Base-by-base conservation (phyloP, 2,888 invertebrate species). In the Torymus auratus region DNA sequence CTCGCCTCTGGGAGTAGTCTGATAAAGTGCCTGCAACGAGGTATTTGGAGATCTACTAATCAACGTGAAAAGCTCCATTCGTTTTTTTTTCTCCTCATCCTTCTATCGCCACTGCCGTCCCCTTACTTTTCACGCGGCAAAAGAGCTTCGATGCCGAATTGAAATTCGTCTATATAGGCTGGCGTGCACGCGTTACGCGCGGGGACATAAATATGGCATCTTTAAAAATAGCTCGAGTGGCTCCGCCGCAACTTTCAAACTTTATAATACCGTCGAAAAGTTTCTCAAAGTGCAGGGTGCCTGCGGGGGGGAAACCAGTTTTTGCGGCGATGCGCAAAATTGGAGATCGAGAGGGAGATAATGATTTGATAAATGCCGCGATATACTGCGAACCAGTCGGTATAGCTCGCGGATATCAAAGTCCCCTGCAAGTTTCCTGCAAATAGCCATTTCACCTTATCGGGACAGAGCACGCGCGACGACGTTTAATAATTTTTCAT, bases 21-120 rank as follows among this genome's bases (percentile, higher is more conserved):
- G 78, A 75, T 78, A 72, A 82, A 78, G 78, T 78, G 58, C 68
- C 78, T 64, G 81, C 67, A 81, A 73, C 62, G 69, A 75, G 65
- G 15, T 69, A 69, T 69, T 73, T 72, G 61, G 56, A 76, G 62
- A 76, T 72, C 68, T 76, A 73, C 77, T 78, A 73, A 74, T 81
- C 77, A 72, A 74, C 70, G 53, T 70, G 73, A 78, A 65, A 69
- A 72, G 62, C 69, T 4, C 62, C 56, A 20, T 64, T 60, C 53
- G 17, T 14, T 67, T 75, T 75, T 70, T 41, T 11, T 28, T 20
- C 28, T 23, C 20, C 4, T 64, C n/a, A n/a, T n/a, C 64, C 56
- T 17, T 61, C 41, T 61, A 61, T 74, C 17, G 65, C 20, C 41
- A 14, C 28, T 28, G 7, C 28, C 7, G 28, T 0, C 7, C 3